Percentiles rank a stretch among this genome's conserved stretches.
Evolutionary conservation across 2,888 invertebrate species (phyloP).

Genomic region (Pterobdella sp.): DNA sequence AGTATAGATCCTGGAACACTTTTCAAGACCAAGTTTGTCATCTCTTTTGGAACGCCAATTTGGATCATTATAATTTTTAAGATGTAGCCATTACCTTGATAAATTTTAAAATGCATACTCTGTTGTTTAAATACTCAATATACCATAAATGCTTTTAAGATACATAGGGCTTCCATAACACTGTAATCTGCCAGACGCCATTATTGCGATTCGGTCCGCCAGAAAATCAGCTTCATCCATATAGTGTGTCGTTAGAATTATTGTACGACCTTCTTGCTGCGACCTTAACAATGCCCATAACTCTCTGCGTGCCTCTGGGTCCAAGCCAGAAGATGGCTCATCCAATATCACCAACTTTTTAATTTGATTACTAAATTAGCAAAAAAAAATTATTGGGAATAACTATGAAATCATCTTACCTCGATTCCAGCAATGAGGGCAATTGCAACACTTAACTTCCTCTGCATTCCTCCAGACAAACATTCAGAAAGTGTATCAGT

Average conservation of each 20-base stretch:
- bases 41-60: constrained; percentile 51
- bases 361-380: too few species aligned
- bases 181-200: constrained; percentile 71
- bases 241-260: constrained; percentile 68
- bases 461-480: constrained; percentile 48
- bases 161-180: constrained; percentile 68
- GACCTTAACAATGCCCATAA: constrained; percentile 68
- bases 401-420: too few species aligned
- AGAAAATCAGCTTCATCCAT: constrained; percentile 85
- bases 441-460: constrained; percentile 48
- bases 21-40: constrained; percentile 59
- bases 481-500: constrained; percentile 39
- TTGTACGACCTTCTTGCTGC: constrained; percentile 62
- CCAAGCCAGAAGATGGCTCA: constrained; percentile 56
- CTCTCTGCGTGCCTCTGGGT: constrained; percentile 56
- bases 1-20: constrained; percentile 62
- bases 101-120: too few species aligned
- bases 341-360: constrained; percentile 55
- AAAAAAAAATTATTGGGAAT: too few species aligned
- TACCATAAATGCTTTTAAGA: constrained; percentile 72
- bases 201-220: constrained; percentile 78
- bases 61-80: constrained; percentile 61
- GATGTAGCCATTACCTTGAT: constrained; percentile 66
- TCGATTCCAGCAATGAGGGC: constrained; percentile 50
- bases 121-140: not conserved